Conservation (phyloP, 2,797 vertebrate genomes). For the Alectoris magna region DNA sequence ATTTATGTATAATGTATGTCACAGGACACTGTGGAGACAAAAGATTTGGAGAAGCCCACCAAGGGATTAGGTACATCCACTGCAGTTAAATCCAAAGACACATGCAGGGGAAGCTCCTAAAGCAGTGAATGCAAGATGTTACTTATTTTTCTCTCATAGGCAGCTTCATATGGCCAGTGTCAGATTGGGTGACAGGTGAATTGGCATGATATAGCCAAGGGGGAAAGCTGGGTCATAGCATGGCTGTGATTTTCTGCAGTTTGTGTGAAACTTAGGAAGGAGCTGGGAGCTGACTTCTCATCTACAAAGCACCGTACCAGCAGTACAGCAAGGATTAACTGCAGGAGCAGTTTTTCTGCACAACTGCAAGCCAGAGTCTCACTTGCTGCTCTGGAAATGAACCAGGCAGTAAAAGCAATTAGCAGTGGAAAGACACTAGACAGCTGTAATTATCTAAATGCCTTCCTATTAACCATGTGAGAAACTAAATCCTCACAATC, state of each 20-base stretch:
- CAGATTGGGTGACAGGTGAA: rapidly evolving
- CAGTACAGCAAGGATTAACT: not conserved
- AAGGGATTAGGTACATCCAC: not conserved
- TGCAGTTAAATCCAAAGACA: not conserved
- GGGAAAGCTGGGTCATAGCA: not conserved
- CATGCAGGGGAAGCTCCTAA: not conserved
- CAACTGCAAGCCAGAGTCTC: slow-evolving; percentile 64
- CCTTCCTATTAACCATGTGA: slow-evolving; percentile 79
- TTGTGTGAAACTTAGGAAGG: not conserved
- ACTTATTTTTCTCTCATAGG: not conserved
- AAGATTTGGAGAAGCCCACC: not conserved
- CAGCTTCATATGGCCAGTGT: not conserved
- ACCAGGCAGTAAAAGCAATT: slow-evolving; percentile 76
- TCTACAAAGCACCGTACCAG: not conserved
- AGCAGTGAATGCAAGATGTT: not conserved
- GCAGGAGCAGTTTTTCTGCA: slow-evolving; percentile 22
- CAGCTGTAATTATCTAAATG: slow-evolving; percentile 82
- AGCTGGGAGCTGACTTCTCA: not conserved
- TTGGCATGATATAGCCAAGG: not conserved
- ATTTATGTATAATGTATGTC: not conserved
- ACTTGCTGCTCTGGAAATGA: slow-evolving; percentile 72
- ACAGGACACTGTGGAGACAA: not conserved
- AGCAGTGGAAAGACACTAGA: slow-evolving; percentile 78
- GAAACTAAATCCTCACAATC: slow-evolving; percentile 80
- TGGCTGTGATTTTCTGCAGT: not conserved